A percentile compares a stretch with the other conserved stretches of the same genome.
Evolutionary conservation across 2,888 invertebrate genomes (phyloP).

Genomic region (Sminthurides aquaticus): DNA sequence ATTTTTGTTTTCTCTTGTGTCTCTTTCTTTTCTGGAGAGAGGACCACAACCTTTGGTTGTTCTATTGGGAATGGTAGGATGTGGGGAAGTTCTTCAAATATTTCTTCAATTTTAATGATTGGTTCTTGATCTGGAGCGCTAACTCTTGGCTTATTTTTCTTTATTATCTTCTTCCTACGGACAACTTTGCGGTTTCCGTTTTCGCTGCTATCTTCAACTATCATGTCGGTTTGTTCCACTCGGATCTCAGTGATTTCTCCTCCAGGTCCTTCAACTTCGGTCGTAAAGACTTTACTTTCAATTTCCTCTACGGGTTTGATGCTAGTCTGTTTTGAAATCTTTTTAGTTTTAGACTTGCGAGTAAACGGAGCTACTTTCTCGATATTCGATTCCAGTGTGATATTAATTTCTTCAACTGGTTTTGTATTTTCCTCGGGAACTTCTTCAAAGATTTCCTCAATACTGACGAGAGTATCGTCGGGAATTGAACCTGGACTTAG

Average conservation of each 20-base stretch:
- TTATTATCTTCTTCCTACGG: background rate
- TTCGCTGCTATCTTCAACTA: background rate
- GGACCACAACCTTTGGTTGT: background rate
- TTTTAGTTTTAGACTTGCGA: background rate
- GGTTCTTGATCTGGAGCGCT: background rate
- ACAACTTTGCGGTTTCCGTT: background rate
- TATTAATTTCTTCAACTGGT: background rate
- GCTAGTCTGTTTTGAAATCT: background rate
- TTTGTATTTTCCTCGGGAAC: background rate
- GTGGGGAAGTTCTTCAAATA: background rate
- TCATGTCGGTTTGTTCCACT: background rate
- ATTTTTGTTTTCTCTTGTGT: background rate
- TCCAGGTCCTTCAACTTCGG: background rate
- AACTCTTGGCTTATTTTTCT: background rate
- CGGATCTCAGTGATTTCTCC: background rate
- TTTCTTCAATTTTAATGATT: background rate
- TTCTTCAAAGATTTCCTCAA: constrained; percentile 7
- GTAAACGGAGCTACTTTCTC: background rate
- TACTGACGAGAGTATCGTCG: background rate
- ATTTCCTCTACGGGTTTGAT: background rate
- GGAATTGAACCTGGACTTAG: background rate
- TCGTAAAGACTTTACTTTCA: background rate
- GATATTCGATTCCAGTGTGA: background rate
- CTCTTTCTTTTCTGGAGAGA: background rate
- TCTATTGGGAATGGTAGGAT: background rate